Percentiles rank a stretch among this genome's conserved stretches.
phyloP scores from a whole-genome alignment of 2,797 vertebrate genomes.

The Buphagus erythrorhynchus region DNA sequence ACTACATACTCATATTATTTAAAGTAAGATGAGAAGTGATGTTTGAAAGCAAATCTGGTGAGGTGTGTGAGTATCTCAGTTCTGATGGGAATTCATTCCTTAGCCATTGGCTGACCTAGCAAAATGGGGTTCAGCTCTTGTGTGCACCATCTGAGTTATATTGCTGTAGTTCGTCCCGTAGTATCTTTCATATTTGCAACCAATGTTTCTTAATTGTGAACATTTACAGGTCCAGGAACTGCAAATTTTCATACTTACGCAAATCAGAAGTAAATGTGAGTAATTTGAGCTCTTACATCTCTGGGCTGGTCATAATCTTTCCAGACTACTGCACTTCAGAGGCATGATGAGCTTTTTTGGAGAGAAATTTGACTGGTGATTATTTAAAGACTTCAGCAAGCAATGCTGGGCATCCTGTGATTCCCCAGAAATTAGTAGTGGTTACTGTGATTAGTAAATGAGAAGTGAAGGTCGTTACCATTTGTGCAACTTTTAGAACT shows the following conservation, averaged over 20 bases:
- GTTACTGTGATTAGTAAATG: background rate
- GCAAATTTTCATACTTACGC: accelerated
- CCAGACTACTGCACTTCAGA: background rate
- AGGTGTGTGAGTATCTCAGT: background rate
- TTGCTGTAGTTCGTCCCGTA: background rate
- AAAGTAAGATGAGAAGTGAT: background rate
- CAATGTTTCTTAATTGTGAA: background rate
- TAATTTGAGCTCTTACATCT: background rate
- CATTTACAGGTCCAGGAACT: background rate
- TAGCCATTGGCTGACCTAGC: background rate
- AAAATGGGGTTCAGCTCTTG: background rate
- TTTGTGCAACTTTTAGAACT: constrained; percentile 7
- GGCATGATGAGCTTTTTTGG: background rate
- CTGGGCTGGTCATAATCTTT: background rate
- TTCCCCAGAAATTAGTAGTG: background rate
- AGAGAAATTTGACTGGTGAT: background rate
- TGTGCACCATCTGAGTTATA: background rate
- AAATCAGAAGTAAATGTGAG: background rate
- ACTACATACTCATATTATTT: background rate
- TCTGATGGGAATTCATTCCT: background rate
- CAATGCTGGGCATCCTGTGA: background rate
- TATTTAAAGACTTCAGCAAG: background rate
- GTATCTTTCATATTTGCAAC: background rate
- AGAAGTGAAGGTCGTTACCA: background rate
- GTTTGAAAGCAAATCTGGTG: background rate